Percentiles rank a stretch among this genome's conserved stretches.
Evolutionary conservation across 2,888 invertebrate species (phyloP).

Genomic region (Melieria picta): DNA sequence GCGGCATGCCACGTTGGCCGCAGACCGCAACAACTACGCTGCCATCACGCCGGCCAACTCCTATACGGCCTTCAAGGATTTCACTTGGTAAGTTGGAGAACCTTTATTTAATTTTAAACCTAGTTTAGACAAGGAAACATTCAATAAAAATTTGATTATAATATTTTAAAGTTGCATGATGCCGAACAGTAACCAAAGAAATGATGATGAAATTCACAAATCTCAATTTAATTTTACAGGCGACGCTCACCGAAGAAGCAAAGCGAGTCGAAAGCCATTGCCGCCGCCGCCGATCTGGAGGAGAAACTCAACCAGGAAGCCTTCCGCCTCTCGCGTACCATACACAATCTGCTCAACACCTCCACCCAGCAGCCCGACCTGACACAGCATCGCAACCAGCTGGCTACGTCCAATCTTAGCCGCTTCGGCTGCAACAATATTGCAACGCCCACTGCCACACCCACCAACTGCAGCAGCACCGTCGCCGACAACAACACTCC

Average conservation of each 20-base stretch:
- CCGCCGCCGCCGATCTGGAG: constrained; percentile 68
- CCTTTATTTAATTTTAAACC: too few relatives aligned
- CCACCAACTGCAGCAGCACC: constrained; percentile 20
- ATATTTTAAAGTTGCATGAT: too few relatives aligned
- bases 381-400: constrained; percentile 52
- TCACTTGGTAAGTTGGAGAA: constrained; percentile 69
- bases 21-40: constrained; percentile 27
- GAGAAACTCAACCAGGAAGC: constrained; percentile 76
- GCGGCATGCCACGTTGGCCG: constrained; percentile 42
- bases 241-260: constrained; percentile 66
- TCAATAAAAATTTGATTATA: too few relatives aligned
- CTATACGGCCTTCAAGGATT: constrained; percentile 69
- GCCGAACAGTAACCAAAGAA: too few relatives aligned
- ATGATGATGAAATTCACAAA: background rate
- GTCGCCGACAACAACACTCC: constrained; percentile 8
- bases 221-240: constrained; percentile 45
- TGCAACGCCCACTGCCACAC: constrained; percentile 36
- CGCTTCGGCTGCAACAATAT: background rate
- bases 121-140: too few relatives aligned
- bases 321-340: constrained; percentile 73
- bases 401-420: background rate
- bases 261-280: constrained; percentile 58
- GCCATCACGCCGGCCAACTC: constrained; percentile 44
- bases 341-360: constrained; percentile 73
- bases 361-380: constrained; percentile 73